phyloP scores from a whole-genome alignment of 2,888 invertebrate genomes.

The Ecdyonurus torrentis region DNA sequence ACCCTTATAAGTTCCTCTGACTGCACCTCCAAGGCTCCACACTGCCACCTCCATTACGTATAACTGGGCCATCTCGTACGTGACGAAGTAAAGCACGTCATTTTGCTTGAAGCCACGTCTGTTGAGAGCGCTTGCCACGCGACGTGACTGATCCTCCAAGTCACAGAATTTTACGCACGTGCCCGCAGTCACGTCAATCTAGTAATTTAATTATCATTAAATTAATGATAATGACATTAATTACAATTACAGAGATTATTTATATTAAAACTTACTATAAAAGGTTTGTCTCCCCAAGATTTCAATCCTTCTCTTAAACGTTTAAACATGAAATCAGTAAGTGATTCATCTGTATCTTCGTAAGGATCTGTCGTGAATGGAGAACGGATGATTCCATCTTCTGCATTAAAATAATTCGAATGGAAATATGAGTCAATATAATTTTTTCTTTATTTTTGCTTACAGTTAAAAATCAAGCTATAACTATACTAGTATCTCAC shows the following conservation, averaged over 20 bases:
- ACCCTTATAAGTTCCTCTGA: conserved; percentile 7
- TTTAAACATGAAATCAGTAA: neutral
- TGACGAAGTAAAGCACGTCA: conserved; percentile 9
- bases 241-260: neutral
- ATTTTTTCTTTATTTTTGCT: too few species aligned
- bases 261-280: neutral
- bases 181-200: conserved; percentile 6
- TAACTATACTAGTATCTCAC: too few species aligned
- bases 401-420: too few species aligned
- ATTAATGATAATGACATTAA: neutral
- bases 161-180: conserved; percentile 7
- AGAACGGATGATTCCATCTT: neutral
- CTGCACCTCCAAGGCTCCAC: conserved; percentile 11
- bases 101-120: conserved; percentile 9
- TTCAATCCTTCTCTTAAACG: neutral
- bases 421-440: too few species aligned
- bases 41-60: conserved; percentile 9
- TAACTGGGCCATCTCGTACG: conserved; percentile 9
- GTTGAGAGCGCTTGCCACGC: conserved; percentile 9
- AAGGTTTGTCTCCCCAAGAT: neutral
- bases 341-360: neutral
- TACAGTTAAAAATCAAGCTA: too few species aligned
- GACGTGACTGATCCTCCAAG: conserved; percentile 8
- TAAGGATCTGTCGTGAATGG: neutral
- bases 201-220: neutral